Base-by-base conservation (phyloP, 2,113 vertebrate species). In the Oryzias woworae region DNA sequence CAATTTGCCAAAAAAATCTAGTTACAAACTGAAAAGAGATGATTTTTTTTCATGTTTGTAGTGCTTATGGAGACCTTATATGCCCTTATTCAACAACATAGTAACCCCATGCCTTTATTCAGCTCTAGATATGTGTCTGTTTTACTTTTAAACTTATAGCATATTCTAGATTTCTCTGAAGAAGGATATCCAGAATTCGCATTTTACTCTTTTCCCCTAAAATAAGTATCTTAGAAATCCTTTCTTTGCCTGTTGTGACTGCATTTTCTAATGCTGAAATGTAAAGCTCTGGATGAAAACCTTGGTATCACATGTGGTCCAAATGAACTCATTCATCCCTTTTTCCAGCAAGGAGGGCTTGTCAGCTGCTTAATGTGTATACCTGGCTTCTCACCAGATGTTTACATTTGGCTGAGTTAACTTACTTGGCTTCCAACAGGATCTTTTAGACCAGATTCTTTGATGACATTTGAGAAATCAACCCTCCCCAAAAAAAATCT, bases 111-210 rank as follows among this genome's bases (percentile, higher is more conserved):
- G 87, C 78, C 86, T 83, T 63, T 75, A 84, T 81, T 87, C 71
- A 87, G 87, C 84, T 83, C 66, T 77, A 85, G 86, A 87, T 82
- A 71, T 86, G 79, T 85, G 84, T 87, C 82, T 87, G 86, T 87
- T 89, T 85, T 87, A 80, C 80, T 83, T 90, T 87, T 31, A 83
- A 81, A 86, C 75, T 68, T 85, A 73, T 86, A 87, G 83, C 75
- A 82, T 81, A 88, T 85, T 89, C 82, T 87, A 84, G 83, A 90
- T 86, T 88, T 89, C 86, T 90, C 86, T 87, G 82, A 81, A 83
- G 83, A 85, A 88, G 85, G 83, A 89, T 84, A 82, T 85, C 83
- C 76, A 86, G 83, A 87, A 78, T 84, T 85, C 69, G 79, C 78
- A 83, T 82, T 76, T 88, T 85, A 89, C 75, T 86, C 77, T 83